Base-by-base conservation (phyloP, 2,113 vertebrate species). In the Calyptommatus sinebrachiatus region DNA sequence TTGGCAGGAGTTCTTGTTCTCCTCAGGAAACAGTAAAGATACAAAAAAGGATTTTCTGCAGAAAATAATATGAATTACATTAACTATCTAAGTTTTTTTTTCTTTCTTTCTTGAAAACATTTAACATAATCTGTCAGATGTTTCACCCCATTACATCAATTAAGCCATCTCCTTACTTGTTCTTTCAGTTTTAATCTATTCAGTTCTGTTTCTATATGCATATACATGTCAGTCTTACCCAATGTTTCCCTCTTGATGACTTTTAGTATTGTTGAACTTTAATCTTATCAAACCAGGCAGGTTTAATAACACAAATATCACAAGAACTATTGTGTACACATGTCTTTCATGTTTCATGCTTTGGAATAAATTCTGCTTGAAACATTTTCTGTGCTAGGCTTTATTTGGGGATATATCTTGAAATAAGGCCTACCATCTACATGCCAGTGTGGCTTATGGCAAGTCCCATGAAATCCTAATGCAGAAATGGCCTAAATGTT, bases 151-250 rank as follows among this genome's bases (percentile, higher is more conserved):
- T 71, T 67, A 35, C 53, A 66, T 77, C 71, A 73, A 45, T 77
- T 82, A 62, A 41, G 29, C 61, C 57, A 78, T 67, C 12, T 75
- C 72, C 69, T 35, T 69, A 50, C 61, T 60, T 65, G 45, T 79
- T 77, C 69, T 74, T 50, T 77, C 69, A 71, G 1, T 71, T 9
- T 18, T 81, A 71, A 35, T 26, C 35, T 81, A 45, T 75, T 85
- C 21, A 85, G 29, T 7, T 60, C 0, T 41, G 53, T 18, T 29
- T 46, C 35, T 50, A 63, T 76, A 41, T 22, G 53, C 72, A 31
- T 46, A 45, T 77, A 16, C 50, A 71, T 82, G 26, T 63, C 35
- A 53, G 35, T 26, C 29, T 74, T 74, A 2, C 66, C n/a, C 2
- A 46, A 12, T 29, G 73, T 57, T 48, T 45, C 21, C 28, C 45